These are phyloP conservation scores for Macrosiphum euphorbiae DNA, from an alignment of 2,888 invertebrate genomes.

Conservation along the genomic window DNA sequence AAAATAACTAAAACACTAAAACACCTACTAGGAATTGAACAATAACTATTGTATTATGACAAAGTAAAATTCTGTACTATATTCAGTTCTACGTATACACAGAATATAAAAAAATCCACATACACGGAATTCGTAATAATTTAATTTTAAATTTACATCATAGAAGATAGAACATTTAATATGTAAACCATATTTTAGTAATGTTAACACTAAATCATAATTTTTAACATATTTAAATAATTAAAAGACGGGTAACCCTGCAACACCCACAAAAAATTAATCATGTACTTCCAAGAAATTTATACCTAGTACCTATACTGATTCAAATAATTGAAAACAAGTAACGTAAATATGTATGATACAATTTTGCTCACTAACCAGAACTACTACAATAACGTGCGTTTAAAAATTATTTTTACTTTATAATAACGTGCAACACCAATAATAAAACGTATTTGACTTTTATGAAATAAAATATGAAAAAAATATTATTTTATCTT, in stretches of 20 bases:
- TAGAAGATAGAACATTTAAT: neutral
- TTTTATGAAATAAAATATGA: neutral
- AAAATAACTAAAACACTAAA: neutral
- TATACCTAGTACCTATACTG: neutral
- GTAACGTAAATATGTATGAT: neutral
- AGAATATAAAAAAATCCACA: neutral
- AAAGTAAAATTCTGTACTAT: neutral
- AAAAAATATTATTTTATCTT: neutral
- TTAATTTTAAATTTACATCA: neutral
- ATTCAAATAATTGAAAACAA: slow-evolving; percentile 15
- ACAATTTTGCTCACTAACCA: slow-evolving; percentile 6
- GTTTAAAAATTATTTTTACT: slow-evolving; percentile 12
- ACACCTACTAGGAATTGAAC: neutral
- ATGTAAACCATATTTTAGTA: neutral
- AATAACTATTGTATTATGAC: neutral
- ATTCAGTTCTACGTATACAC: neutral
- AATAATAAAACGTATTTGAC: neutral
- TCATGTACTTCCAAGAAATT: neutral
- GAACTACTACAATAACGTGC: neutral
- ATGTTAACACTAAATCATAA: neutral
- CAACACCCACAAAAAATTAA: neutral
- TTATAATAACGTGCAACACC: neutral
- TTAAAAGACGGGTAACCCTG: neutral
- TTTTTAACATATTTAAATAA: slow-evolving; percentile 33
- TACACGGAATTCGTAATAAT: neutral